Percentiles rank a stretch among this genome's conserved stretches.
phyloP scores from a whole-genome alignment of 2,113 vertebrate genomes.

The Onychorhynchus coronatus region DNA sequence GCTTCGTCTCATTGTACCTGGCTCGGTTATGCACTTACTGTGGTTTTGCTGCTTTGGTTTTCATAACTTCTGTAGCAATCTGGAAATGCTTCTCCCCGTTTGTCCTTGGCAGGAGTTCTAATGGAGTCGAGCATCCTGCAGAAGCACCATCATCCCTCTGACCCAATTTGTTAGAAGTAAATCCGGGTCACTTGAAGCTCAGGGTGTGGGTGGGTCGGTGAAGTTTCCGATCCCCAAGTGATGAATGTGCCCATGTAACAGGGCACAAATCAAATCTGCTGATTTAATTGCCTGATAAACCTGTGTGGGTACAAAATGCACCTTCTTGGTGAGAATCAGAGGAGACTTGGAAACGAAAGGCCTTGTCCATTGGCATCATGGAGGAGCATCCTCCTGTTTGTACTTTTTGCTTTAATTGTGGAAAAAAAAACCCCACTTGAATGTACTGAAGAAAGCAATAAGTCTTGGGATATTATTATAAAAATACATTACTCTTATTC shows the following conservation, averaged over 20 bases:
- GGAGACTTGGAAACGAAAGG: rapidly evolving
- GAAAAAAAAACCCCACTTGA: not conserved
- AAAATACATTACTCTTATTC: not conserved
- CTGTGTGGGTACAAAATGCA: not conserved
- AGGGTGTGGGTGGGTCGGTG: rapidly evolving
- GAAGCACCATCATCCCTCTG: rapidly evolving
- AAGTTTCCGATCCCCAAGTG: not conserved
- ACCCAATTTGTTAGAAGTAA: rapidly evolving
- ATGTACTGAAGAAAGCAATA: not conserved
- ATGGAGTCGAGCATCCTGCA: not conserved
- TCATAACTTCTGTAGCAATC: not conserved
- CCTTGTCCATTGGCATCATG: rapidly evolving
- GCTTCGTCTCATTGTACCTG: not conserved
- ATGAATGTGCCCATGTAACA: rapidly evolving
- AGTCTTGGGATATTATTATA: rapidly evolving
- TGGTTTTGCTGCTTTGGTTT: not conserved
- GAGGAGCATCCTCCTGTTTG: not conserved
- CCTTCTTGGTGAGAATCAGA: not conserved
- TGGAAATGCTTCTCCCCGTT: not conserved
- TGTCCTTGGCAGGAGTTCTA: not conserved
- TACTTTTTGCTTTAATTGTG: not conserved
- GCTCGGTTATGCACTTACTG: not conserved
- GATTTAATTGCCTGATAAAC: not conserved
- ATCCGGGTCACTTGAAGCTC: not conserved
- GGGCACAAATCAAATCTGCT: rapidly evolving